Evolutionary conservation across 92 coral and sea anemone species (phyloP).

Genomic region (Isaurus tuberculatus): DNA sequence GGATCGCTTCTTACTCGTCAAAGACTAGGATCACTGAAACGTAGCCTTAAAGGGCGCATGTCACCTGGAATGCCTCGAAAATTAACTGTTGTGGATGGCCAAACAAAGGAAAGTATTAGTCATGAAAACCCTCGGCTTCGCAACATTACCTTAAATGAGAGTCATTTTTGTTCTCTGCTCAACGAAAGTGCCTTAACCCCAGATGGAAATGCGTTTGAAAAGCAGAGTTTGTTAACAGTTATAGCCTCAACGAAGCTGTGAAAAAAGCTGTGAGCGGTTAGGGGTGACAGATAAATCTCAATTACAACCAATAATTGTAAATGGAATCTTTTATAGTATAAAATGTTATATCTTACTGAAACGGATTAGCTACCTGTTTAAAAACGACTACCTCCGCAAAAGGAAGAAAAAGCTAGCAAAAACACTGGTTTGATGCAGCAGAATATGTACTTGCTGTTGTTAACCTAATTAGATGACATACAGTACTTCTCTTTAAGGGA

Average conservation of each 20-base stretch:
- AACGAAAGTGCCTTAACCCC: not conserved
- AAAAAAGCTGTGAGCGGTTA: not conserved
- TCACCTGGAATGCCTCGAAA: slow-evolving; percentile 35
- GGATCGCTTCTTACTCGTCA: not conserved
- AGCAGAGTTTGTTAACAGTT: not conserved
- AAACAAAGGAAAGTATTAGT: not conserved
- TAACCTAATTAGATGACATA: no score
- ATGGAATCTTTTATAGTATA: no score
- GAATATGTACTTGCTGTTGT: no score
- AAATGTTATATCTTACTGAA: no score
- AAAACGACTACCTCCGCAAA: no score
- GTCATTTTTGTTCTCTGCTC: not conserved
- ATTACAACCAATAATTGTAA: no score
- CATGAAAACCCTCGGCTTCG: not conserved
- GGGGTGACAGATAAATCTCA: no score
- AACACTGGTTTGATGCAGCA: no score
- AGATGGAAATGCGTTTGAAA: not conserved
- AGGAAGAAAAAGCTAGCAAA: no score
- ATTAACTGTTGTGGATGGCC: slow-evolving; percentile 4
- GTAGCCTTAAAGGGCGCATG: not conserved
- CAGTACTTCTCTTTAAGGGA: no score
- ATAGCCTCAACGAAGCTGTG: not conserved
- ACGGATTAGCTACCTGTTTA: no score
- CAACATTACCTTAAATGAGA: not conserved
- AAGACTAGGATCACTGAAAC: not conserved